Evolutionary conservation across 92 coral and sea anemone genomes (phyloP), one percentile per base, ranked within the genome.

Genomic region (Porites rus): DNA sequence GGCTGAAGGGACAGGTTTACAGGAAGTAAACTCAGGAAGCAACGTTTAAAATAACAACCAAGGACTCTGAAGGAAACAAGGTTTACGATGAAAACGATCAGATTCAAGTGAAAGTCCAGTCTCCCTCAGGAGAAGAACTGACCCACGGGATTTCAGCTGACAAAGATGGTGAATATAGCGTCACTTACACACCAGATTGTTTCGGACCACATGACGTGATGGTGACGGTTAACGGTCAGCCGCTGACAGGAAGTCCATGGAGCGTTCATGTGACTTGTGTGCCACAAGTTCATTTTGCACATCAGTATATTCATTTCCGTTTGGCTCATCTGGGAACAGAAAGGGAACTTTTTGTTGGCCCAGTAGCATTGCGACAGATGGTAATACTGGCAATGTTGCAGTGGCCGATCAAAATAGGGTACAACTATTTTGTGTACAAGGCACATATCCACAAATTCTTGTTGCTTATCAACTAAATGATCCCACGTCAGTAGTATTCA

Each of bases 21-120:
- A 74, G 21, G 79, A 77, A 10, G 81, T 82, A 0, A 21, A 90
- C 11, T 71, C 77, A 13, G 90, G 82, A 53, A 74, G 19, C 54
- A 24, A 77, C 64, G 50, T 87, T 91, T 60, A 68, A 84, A 65
- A 76, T 90, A 74, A 86, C 75, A 20, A 91, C 91, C 38, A 86
- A 87, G 3, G 84, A 75, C 59, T 80, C 88, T 14, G 38, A 68
- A 1, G 93, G 93, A 87, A 82, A 88, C 69, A 81, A 79, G 88
- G 63, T 63, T 78, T 88, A 81, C 66, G 84, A 86, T 2, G 61
- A 82, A 68, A 78, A 79, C 0, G 93, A 91, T 46, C 43, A 60
- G 80, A 88, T 91, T 59, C 82, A 84, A 20, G 93, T 91, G 22
- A 51, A 62, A 16, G 74, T 91, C 25, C 54, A 72, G 28, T 81